phyloP scores from a whole-genome alignment of 2,113 vertebrate species.

The Chloebia gouldiae region DNA sequence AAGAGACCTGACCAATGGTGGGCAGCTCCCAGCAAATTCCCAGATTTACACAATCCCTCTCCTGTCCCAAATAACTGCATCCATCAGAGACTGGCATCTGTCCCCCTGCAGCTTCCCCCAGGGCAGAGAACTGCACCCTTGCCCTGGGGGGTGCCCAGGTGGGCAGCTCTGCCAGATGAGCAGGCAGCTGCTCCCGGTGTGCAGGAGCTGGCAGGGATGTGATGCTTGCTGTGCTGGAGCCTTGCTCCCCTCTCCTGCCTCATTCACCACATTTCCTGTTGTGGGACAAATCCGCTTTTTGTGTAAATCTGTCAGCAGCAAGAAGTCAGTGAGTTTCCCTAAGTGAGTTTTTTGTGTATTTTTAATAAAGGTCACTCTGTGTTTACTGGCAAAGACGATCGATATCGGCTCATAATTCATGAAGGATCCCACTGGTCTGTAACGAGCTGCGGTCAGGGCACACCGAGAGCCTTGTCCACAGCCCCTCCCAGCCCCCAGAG shows the following conservation, averaged over 20 bases:
- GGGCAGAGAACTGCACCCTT: not conserved
- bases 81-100: too few species aligned
- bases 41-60: not conserved
- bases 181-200: rapidly evolving
- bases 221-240: rapidly evolving
- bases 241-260: not conserved
- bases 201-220: not conserved
- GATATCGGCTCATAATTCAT: slow-evolving; percentile 62
- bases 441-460: not conserved
- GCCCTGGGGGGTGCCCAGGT: not conserved
- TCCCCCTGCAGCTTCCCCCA: rapidly evolving
- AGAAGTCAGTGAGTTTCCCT: slow-evolving; percentile 17
- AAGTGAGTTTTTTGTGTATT: slow-evolving; percentile 55
- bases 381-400: slow-evolving; percentile 64
- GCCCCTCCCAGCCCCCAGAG: not conserved
- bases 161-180: not conserved
- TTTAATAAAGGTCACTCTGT: slow-evolving; percentile 66
- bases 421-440: slow-evolving; percentile 28
- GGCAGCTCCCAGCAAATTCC: not conserved
- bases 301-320: not conserved
- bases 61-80: not conserved
- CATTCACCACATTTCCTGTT: not conserved
- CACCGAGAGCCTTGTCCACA: rapidly evolving
- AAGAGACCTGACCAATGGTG: not conserved
- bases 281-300: not conserved